Evolutionary conservation across 2,797 vertebrate genomes (phyloP), one percentile per base, ranked within the genome.

Genomic region (Halcyon badia): DNA sequence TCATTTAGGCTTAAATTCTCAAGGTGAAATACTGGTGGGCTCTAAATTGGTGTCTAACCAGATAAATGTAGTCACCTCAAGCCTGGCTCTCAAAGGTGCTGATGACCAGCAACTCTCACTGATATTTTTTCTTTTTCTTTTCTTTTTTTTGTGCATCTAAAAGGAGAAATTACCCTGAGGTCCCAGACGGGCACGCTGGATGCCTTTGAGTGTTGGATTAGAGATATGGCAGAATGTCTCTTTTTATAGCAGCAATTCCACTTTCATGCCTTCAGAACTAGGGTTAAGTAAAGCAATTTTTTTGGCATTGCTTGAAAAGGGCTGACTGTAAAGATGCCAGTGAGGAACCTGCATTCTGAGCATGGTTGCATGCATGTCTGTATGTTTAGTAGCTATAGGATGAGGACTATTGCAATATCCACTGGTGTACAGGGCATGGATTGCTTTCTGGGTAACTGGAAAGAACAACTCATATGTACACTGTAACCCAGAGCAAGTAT

Each of bases 381-480:
- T 41, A 18, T 25, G 31, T 31, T 37, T 3, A 3, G n/a, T 11
- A 54, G 52, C n/a, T 64, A 3, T 3, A 3, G 66, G 46, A 52
- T 17, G 14, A 51, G 26, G 5, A 16, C 7, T 69, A 39, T 21
- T 33, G 6, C 22, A 42, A 17, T 42, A 17, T 33, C 35, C 3
- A 0, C 0, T 19, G 56, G 14, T 26, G 8, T 21, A 3, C 31
- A 17, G 46, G 11, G 30, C 30, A 1, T 17, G 51, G 24, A 17
- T 69, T 56, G 3, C 19, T 48, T 22, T 49, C 39, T n/a, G 33
- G 39, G 26, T 75, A 68, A 42, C 10, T 62, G 65, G 46, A 64
- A 66, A 65, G 13, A 28, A 57, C 13, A 25, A 41, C 44, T 31
- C 24, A 1, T 61, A 71, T 31, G 25, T 22, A 82, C 16, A 21